phyloP scores from a whole-genome alignment of 2,113 vertebrate species.

The Stictonetta naevosa region DNA sequence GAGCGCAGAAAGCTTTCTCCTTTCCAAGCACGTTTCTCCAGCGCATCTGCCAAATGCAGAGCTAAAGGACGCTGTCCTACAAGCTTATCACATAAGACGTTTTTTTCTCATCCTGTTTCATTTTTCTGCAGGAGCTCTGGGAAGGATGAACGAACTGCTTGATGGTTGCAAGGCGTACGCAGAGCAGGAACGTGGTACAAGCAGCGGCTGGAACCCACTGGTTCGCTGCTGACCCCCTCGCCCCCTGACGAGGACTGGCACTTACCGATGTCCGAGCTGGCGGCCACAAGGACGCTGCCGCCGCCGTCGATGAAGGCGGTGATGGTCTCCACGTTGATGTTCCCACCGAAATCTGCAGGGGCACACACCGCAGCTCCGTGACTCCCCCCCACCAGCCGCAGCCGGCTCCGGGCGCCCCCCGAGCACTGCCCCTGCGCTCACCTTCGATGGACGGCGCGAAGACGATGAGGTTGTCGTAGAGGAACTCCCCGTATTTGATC shows the following conservation, averaged over 20 bases:
- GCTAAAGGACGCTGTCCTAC: background rate
- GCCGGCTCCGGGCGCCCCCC: background rate
- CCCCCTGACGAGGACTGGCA: accelerated
- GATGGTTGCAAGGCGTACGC: accelerated
- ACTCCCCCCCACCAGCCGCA: background rate
- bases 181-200: accelerated
- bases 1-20: background rate
- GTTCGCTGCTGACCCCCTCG: background rate
- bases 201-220: accelerated
- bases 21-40: background rate
- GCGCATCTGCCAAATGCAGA: background rate
- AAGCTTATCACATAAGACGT: background rate
- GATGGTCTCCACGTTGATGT: constrained; percentile 96
- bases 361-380: background rate
- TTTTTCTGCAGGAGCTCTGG: background rate
- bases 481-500: constrained; percentile 96
- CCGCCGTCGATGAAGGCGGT: constrained; percentile 95
- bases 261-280: constrained; percentile 94
- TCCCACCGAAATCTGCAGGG: constrained; percentile 95
- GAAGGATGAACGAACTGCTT: background rate
- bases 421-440: background rate
- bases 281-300: constrained; percentile 92
- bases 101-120: background rate
- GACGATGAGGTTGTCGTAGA: constrained; percentile 93
- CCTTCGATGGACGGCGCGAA: constrained; percentile 97